These are phyloP conservation scores for Agrilus planipennis DNA, from an alignment of 1,140 invertebrate genomes.

Conservation along the genomic window DNA sequence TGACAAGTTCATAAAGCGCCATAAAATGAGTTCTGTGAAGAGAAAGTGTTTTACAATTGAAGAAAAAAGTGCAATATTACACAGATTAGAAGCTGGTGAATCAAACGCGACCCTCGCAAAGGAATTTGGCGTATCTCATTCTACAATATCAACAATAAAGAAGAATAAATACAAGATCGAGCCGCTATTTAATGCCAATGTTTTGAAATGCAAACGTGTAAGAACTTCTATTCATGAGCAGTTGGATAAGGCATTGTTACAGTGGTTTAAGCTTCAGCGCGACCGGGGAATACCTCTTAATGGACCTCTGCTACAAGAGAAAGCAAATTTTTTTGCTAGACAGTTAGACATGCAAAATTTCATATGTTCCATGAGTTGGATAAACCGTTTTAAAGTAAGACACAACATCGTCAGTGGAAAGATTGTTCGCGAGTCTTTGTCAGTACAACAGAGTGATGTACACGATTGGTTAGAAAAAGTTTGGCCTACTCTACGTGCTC, in stretches of 20 bases:
- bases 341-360: not conserved
- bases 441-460: not conserved
- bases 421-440: not conserved
- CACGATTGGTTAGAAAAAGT: constrained; percentile 1
- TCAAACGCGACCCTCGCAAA: too few species aligned
- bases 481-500: not conserved
- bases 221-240: not conserved
- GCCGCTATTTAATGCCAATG: not conserved
- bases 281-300: not conserved
- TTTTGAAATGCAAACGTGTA: not conserved
- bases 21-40: too few species aligned
- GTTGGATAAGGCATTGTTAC: constrained; percentile 2
- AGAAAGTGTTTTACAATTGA: too few species aligned
- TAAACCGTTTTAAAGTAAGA: constrained; percentile 3
- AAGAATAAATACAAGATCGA: not conserved
- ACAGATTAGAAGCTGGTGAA: too few species aligned
- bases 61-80: too few species aligned
- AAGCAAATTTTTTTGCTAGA: not conserved
- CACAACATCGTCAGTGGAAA: constrained; percentile 4
- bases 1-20: too few species aligned
- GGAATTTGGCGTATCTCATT: not conserved
- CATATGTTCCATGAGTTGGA: not conserved
- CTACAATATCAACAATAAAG: not conserved
- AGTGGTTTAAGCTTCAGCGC: constrained; percentile 2
- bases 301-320: not conserved